Evolutionary conservation across 2,797 vertebrate species (phyloP), one percentile per base, ranked within the genome.

Genomic region (Notolepis coatsorum): DNA sequence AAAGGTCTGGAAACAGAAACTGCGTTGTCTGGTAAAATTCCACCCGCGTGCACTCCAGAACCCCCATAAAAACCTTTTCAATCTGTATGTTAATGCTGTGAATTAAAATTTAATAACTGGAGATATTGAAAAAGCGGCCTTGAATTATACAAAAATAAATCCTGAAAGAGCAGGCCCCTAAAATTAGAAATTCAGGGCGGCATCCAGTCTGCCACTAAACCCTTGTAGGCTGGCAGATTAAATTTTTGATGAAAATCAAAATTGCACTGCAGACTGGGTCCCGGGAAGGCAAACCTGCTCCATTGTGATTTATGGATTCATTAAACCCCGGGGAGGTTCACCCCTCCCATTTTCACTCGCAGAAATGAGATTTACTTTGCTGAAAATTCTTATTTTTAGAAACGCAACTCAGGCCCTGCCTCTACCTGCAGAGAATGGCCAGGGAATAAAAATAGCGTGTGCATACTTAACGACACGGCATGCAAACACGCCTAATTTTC

Each of bases 51-150:
- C 93, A 94, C 94, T 93, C 91, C 88, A 91, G 94, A 95, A 86
- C 57, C 93, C 92, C 89, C 94, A 95, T 95, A 95, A 97, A 89
- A 98, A 96, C 94, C 94, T 96, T 97, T 99, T 99, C 97, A 98
- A 98, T 99, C 96, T 98, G 98, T 98, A 97, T 98, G 97, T 96
- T 98, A 99, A 99, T 98, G 95, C 94, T 92, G 91, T 91, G 95
- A 98, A 98, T 98, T 99, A 98, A 98, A 98, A 96, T 98, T 96
- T 98, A 99, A 99, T 99, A 99, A 98, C 96, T 94, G 92, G 94
- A 95, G 95, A 97, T 97, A 98, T 97, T 98, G 96, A 97, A 98
- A n/a, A 98, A 96, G 96, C 96, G 89, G 95, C 93, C 94, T 94
- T 95, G 96, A 97, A 99, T 98, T 98, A 98, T 95, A 96, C 94